These are phyloP conservation scores for Apostichopus parvimensis DNA, from an alignment of 35 echinoderm and acorn worm genomes.

Conservation along the genomic window DNA sequence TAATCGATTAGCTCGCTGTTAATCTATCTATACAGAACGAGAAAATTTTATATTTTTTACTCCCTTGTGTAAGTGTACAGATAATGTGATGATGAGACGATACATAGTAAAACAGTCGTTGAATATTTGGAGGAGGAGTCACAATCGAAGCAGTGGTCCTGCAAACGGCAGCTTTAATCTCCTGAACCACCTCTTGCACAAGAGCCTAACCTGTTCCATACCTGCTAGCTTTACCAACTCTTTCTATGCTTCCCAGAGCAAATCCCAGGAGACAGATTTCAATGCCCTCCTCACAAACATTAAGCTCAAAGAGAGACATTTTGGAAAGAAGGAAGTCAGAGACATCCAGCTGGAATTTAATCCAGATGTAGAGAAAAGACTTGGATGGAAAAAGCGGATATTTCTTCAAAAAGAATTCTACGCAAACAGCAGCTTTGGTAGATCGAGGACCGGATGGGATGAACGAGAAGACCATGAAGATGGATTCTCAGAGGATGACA, in stretches of 20 bases:
- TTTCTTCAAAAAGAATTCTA: conserved; percentile 33
- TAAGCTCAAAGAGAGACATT: background rate
- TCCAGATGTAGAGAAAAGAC: background rate
- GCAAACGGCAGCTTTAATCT: too few relatives aligned
- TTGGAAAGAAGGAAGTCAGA: background rate
- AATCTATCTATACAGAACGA: too few relatives aligned
- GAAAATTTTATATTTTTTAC: too few relatives aligned
- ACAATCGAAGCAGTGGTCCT: too few relatives aligned
- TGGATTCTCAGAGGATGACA: background rate
- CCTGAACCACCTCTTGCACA: background rate
- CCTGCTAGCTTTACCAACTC: background rate
- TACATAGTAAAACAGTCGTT: too few relatives aligned
- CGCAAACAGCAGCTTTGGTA: background rate
- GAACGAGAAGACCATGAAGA: background rate
- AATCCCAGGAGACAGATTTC: background rate
- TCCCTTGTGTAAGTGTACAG: too few relatives aligned
- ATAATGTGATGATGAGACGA: too few relatives aligned
- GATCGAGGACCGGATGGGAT: background rate
- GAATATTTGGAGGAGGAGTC: too few relatives aligned
- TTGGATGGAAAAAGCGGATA: conserved; percentile 14
- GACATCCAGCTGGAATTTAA: background rate
- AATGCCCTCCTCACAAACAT: background rate
- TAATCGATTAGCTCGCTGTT: too few relatives aligned
- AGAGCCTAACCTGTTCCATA: background rate
- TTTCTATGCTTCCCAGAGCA: background rate